Evolutionary conservation across 2,888 invertebrate species (phyloP), one percentile per base, ranked within the genome.

Genomic region (Apamea anceps): DNA sequence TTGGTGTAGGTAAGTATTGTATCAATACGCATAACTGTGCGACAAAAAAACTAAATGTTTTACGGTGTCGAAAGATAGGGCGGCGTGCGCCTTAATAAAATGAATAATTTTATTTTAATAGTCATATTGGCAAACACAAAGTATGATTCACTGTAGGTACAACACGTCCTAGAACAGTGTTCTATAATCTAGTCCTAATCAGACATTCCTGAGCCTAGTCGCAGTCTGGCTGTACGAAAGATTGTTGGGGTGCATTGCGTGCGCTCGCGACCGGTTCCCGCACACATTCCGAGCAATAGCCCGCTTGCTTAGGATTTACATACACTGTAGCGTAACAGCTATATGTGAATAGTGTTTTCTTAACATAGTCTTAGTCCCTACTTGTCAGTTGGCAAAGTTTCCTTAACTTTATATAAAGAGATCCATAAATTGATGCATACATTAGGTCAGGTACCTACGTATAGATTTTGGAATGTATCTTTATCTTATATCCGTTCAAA

Each of bases 251-350:
- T 65, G 81, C 81, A 77, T 77, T 85, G 77, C 82, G 80, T 87
- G 81, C 71, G 76, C 80, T 37, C 45, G 73, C 84, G 82, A 89
- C 88, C 88, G 88, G 88, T 88, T 88, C 82, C 84, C 81, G 77
- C 79, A 88, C 89, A 84, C 88, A 88, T 89, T 88, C 88, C 89
- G 68, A 67, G 60, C 82, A 72, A 79, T 57, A 72, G 85, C 76
- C 63, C 74, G 67, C 72, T 48, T 68, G 60, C 28, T 75, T 74
- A 77, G 76, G 79, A 74, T 67, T 66, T 45, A 72, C 48, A 68
- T 57, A 63, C 77, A 88, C 74, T 77, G 15, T 42, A 32, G 37
- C 25, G 60, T 79, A 65, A 83, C 60, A 75, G 13, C 21, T 42
- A 18, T 21, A 51, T n/a, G 13, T 72, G 12, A 37, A 54, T 57